These are phyloP conservation scores for Girardia tigrina DNA, from an alignment of 2,888 invertebrate species.

Conservation along the genomic window DNA sequence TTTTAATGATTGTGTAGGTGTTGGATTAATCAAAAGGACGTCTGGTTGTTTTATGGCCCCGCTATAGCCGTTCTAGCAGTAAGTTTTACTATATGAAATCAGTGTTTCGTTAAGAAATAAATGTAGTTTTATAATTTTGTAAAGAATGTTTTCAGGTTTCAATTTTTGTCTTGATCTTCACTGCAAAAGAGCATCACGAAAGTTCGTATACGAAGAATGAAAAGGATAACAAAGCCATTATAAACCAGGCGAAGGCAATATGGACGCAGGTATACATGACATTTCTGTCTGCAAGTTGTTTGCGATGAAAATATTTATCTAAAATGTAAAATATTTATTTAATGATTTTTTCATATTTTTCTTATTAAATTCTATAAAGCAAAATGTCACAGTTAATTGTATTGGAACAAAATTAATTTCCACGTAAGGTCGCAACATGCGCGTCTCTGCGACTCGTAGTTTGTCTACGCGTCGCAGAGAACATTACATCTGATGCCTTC, in stretches of 20 bases:
- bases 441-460: no score
- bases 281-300: no score
- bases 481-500: no score
- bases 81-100: slow-evolving; percentile 38
- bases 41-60: slow-evolving; percentile 50
- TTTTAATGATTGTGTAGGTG: no score
- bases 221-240: slow-evolving; percentile 49
- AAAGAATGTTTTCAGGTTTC: slow-evolving; percentile 48
- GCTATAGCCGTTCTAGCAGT: slow-evolving; percentile 46
- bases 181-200: slow-evolving; percentile 51
- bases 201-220: slow-evolving; percentile 51
- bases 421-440: no score
- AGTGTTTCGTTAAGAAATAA: background rate
- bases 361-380: no score
- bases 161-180: slow-evolving; percentile 49
- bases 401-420: no score
- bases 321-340: no score
- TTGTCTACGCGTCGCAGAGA: no score
- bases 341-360: no score
- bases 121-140: background rate
- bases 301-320: no score
- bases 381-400: no score
- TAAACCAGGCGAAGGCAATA: slow-evolving; percentile 47
- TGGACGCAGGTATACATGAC: slow-evolving; percentile 51
- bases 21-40: slow-evolving; percentile 46